Evolutionary conservation across 2,888 invertebrate genomes (phyloP), one percentile per base, ranked within the genome.

Genomic region (Drosophila picticornis): DNA sequence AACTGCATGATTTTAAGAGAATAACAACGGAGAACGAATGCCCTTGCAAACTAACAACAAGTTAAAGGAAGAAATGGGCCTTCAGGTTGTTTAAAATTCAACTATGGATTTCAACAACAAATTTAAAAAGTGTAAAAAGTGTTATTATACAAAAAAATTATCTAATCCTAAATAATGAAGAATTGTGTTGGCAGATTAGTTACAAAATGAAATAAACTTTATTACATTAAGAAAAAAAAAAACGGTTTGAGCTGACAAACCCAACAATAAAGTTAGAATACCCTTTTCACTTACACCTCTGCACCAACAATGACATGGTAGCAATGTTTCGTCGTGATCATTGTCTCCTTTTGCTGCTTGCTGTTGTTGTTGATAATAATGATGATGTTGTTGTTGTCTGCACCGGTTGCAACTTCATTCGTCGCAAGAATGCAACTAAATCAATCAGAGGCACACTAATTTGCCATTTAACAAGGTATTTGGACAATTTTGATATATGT

Each of bases 401-500:
- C 77, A 70, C 57, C 75, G 66, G 76, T 88, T 83, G 90, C 90
- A 88, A 84, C 91, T 91, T 88, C 86, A 88, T 88, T 90, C 83
- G 85, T 60, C 73, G 75, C 79, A 88, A 83, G 87, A 91, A 90
- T 90, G 88, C 86, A 86, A 86, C 90, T 90, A 91, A 89, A 92
- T 90, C 90, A 92, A 91, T 92, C 92, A 92, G 82, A 89, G 80
- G 85, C 90, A 91, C 92, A 92, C 91, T 92, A 92, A 92, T 92
- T 92, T 92, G 92, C 92, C 92, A 92, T 92, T 92, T 91, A 92
- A 92, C 91, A 91, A 90, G 92, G 92, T 88, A 92, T 92, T 92
- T 92, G 91, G 91, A 92, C 92, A 92, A 92, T 92, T 91, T 88
- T 89, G 91, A 90, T 91, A 92, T 92, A 90, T 91, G 92, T 92